Conservation (phyloP, 2,113 vertebrate species). For the Lates calcarifer region DNA sequence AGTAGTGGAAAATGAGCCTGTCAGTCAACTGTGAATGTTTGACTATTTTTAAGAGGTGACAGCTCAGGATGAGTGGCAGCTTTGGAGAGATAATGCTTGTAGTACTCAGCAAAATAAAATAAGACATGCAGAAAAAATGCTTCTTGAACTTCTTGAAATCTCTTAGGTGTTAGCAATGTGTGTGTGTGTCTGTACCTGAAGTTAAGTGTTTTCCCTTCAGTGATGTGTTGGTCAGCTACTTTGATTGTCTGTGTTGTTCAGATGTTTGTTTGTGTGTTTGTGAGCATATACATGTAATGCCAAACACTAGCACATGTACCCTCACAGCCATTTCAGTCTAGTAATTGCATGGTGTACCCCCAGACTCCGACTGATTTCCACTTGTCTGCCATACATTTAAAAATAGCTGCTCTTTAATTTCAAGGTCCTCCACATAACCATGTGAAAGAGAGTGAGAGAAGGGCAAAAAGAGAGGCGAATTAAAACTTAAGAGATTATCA, state of each 20-base stretch:
- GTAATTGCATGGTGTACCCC: slow-evolving; percentile 49
- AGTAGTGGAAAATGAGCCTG: not conserved
- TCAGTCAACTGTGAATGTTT: not conserved
- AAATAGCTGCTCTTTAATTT: slow-evolving; percentile 43
- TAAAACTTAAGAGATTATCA: not conserved
- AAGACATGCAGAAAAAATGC: not conserved
- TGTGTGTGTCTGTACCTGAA: not conserved
- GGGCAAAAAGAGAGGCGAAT: not conserved
- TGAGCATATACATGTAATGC: not conserved
- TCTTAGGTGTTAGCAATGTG: too few relatives aligned
- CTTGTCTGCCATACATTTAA: slow-evolving; percentile 48
- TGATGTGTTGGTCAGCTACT: not conserved
- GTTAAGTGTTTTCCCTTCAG: not conserved
- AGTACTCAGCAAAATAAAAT: not conserved
- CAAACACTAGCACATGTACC: not conserved
- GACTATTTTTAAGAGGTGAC: not conserved
- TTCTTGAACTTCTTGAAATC: not conserved
- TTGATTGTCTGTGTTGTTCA: too few relatives aligned
- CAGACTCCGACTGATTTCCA: slow-evolving; percentile 53
- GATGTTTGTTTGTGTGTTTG: not conserved
- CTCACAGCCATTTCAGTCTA: slow-evolving; percentile 12
- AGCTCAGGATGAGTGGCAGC: not conserved
- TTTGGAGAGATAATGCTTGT: not conserved
- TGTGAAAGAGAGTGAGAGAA: slow-evolving; percentile 6
- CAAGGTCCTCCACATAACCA: slow-evolving; percentile 26